Evolutionary conservation across 2,888 invertebrate genomes (phyloP).

Genomic region (Apotomis turbidana): DNA sequence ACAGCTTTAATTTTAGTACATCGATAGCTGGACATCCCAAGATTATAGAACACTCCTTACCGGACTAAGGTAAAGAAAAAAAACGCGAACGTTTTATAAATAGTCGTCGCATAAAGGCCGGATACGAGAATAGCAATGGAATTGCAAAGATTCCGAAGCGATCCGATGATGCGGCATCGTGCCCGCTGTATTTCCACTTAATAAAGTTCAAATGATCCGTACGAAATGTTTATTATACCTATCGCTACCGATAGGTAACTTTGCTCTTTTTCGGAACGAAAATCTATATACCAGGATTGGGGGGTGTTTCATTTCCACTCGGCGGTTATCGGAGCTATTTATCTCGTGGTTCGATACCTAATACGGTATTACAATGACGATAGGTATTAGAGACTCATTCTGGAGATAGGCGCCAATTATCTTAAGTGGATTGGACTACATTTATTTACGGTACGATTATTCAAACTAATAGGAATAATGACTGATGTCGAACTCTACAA

Average conservation of each 20-base stretch:
- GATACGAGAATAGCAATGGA: constrained; percentile 11
- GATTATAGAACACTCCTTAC: no score
- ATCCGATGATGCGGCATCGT: constrained; percentile 53
- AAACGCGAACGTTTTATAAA: background rate
- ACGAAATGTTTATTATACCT: constrained; percentile 67
- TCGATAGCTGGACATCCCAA: no score
- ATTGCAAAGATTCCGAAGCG: constrained; percentile 35
- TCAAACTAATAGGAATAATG: no score
- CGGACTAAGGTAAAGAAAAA: no score
- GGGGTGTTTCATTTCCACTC: constrained; percentile 52
- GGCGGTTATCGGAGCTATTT: constrained; percentile 44
- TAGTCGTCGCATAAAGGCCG: background rate
- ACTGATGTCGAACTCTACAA: no score
- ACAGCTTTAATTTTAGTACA: no score
- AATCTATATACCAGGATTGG: constrained; percentile 53
- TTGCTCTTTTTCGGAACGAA: constrained; percentile 50
- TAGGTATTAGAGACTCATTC: constrained; percentile 13
- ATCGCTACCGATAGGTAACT: constrained; percentile 47
- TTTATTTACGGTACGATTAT: no score
- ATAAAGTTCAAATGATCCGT: constrained; percentile 74
- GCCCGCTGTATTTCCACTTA: constrained; percentile 66
- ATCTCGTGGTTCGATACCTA: constrained; percentile 38
- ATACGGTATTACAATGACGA: constrained; percentile 33
- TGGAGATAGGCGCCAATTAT: constrained; percentile 3
- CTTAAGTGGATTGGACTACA: background rate